Percentiles rank a stretch among this genome's conserved stretches.
Evolutionary conservation across 2,888 invertebrate genomes (phyloP).

Genomic region (Sialis fuliginosa): DNA sequence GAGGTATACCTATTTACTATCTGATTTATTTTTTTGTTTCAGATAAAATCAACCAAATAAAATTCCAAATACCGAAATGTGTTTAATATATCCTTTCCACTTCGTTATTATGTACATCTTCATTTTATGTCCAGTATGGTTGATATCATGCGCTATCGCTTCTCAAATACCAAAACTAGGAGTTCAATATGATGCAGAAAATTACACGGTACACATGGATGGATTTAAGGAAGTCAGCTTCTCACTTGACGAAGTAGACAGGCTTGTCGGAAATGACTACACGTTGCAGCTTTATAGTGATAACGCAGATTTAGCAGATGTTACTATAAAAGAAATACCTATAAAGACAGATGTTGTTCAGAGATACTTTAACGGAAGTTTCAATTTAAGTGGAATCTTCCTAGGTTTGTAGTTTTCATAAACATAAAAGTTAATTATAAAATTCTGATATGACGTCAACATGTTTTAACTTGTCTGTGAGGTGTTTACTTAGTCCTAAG

Average conservation of each 20-base stretch:
- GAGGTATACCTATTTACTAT: too few relatives aligned
- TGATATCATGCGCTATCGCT: neutral
- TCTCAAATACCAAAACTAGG: neutral
- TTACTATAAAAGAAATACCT: neutral
- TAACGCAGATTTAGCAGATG: neutral
- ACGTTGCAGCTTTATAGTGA: neutral
- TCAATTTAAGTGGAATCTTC: constrained; percentile 29
- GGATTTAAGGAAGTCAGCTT: neutral
- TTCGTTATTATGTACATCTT: constrained; percentile 34
- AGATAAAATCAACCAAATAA: too few relatives aligned
- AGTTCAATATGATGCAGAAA: neutral
- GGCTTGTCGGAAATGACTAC: neutral
- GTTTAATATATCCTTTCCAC: constrained; percentile 42
- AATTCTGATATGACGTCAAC: too few relatives aligned
- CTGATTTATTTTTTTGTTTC: too few relatives aligned
- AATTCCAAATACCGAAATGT: constrained; percentile 24
- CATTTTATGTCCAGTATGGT: constrained; percentile 29
- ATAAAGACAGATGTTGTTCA: constrained; percentile 11
- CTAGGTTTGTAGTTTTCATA: constrained; percentile 23
- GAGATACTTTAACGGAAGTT: constrained; percentile 16
- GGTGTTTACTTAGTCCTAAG: too few relatives aligned
- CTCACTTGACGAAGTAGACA: neutral
- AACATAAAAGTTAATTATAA: too few relatives aligned
- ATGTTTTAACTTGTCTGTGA: too few relatives aligned
- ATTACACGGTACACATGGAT: neutral